phyloP scores from a whole-genome alignment of 2,113 vertebrate genomes.

The Calyptommatus sinebrachiatus region DNA sequence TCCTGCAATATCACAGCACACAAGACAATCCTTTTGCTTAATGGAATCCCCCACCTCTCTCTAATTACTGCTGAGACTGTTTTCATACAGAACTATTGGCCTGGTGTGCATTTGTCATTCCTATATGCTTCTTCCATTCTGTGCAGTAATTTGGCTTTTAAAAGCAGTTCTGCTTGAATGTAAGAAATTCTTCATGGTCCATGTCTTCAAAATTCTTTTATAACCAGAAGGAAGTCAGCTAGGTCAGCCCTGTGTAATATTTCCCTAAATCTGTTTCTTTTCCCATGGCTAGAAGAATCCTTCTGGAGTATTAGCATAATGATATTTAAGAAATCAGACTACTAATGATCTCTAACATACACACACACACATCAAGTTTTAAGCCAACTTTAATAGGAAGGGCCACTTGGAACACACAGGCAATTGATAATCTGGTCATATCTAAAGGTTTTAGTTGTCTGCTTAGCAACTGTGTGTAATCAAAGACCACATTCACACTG shows the following conservation, averaged over 20 bases:
- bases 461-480: too few species aligned
- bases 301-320: neutral
- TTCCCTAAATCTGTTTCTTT: neutral
- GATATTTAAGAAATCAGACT: too few species aligned
- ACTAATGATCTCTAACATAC: too few species aligned
- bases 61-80: conserved; percentile 39
- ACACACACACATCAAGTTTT: too few species aligned
- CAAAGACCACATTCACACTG: too few species aligned
- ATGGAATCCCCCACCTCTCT: conserved; percentile 26
- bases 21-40: conserved; percentile 36
- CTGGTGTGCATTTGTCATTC: conserved; percentile 5
- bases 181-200: neutral
- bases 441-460: neutral
- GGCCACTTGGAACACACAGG: too few species aligned
- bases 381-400: too few species aligned
- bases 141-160: neutral
- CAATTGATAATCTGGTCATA: neutral
- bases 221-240: neutral
- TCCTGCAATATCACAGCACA: conserved; percentile 24
- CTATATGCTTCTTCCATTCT: conserved; percentile 6
- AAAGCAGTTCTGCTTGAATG: conserved; percentile 18
- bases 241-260: neutral
- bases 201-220: neutral
- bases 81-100: conserved; percentile 20
- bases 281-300: neutral